Base-by-base conservation (phyloP, 2,888 invertebrate species). In the Pheosia gnoma region DNA sequence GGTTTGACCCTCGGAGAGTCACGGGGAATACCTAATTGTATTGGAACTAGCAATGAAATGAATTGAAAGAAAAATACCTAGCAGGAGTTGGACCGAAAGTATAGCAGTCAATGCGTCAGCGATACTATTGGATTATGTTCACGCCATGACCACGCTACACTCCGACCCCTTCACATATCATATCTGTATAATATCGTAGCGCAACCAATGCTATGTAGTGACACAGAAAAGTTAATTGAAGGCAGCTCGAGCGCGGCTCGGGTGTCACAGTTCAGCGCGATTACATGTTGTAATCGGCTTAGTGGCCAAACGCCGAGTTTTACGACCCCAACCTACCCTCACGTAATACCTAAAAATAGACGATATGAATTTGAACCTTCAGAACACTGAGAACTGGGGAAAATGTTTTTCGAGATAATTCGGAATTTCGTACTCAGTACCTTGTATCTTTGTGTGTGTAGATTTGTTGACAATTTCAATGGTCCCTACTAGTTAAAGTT, bases 241-340 rank as follows among this genome's bases (percentile, higher is more conserved):
- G 82, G 77, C 77, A 79, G 71, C 64, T 66, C 47, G 62, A 70
- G 68, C 74, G 72, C 25, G 75, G 71, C 73, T 78, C 80, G 77
- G 80, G 72, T 79, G 77, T 79, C 77, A 77, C 67, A 67, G 68
- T 68, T 71, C 70, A 74, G 73, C 77, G 79, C 77, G 87, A 85
- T 87, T 86, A 88, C 86, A 84, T 68, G 73, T 73, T 74, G 83
- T 87, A 88, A 88, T 86, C 87, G 82, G 85, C 86, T 88, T 86
- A 84, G 80, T 76, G 75, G 79, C 75, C 79, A 78, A 84, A 86
- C 79, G 78, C 77, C 74, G 78, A 81, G 82, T 85, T 86, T 83
- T 81, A 84, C 82, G 83, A 74, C 63, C 62, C 60, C 57, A 38
- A 62, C 59, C 58, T 58, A 61, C 57, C 43, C 43, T 43, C 43